phyloP scores from a whole-genome alignment of 37 sponge, comb jelly and placozoan species.

The Hexactinellida sp. region DNA sequence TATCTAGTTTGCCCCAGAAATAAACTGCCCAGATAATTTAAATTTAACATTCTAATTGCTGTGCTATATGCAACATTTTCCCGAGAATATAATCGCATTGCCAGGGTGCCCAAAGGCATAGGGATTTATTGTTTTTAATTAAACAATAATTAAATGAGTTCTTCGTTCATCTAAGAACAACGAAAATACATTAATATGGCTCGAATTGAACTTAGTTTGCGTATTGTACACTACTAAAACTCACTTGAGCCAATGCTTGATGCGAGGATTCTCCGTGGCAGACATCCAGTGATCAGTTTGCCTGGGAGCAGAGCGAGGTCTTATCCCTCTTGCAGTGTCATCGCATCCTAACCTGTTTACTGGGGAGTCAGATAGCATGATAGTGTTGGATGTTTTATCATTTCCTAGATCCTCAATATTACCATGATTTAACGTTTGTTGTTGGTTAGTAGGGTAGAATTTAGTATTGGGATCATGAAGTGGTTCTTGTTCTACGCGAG shows the following conservation, averaged over 20 bases:
- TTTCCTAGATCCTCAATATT: neutral
- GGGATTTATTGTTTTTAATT: too few relatives aligned
- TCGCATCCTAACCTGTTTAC: neutral
- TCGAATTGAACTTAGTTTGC: too few relatives aligned
- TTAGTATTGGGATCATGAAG: neutral
- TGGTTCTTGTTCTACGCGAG: neutral
- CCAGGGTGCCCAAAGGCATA: too few relatives aligned
- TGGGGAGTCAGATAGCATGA: neutral
- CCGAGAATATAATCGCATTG: too few relatives aligned
- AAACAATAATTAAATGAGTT: too few relatives aligned
- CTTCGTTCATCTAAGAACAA: too few relatives aligned
- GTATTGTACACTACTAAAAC: too few relatives aligned
- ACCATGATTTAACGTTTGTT: neutral
- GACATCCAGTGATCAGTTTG: slow-evolving; percentile 15
- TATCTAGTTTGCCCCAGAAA: too few relatives aligned
- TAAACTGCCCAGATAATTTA: too few relatives aligned
- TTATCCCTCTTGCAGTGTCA: neutral
- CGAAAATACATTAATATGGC: too few relatives aligned
- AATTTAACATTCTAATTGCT: too few relatives aligned
- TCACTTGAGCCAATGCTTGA: neutral
- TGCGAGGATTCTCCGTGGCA: neutral
- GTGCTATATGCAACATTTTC: too few relatives aligned
- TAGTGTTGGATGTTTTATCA: neutral
- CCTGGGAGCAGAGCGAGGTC: neutral
- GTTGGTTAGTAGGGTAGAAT: neutral